phyloP scores from a whole-genome alignment of 2,888 invertebrate species.

The Drosophila ochracea region DNA sequence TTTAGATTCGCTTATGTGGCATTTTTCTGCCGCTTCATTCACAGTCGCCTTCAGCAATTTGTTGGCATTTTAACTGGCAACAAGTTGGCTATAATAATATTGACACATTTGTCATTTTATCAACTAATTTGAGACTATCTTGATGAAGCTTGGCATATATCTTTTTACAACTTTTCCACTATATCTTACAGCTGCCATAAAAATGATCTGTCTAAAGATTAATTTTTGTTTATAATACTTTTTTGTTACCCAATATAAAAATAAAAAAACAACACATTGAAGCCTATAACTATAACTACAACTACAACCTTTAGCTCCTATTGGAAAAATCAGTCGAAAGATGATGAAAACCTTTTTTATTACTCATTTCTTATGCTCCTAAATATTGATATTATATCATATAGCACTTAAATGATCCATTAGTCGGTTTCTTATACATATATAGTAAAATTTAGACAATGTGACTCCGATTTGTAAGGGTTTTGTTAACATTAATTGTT shows the following conservation, averaged over 20 bases:
- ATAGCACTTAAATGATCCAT: background rate
- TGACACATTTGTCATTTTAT: background rate
- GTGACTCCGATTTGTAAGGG: too few species aligned
- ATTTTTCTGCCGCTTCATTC: conserved; percentile 30
- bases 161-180: background rate
- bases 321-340: too few species aligned
- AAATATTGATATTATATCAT: background rate
- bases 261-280: too few species aligned
- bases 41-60: background rate
- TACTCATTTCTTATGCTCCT: background rate
- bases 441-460: background rate
- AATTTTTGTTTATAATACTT: background rate
- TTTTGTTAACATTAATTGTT: background rate
- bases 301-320: too few species aligned
- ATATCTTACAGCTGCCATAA: background rate
- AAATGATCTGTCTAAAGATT: background rate
- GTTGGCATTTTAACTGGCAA: background rate
- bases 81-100: background rate
- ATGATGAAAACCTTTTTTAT: background rate
- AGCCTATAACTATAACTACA: too few species aligned
- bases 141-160: background rate
- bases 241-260: background rate
- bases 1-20: conserved; percentile 68
- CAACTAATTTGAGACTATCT: background rate
- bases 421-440: background rate